Evolutionary conservation across 2,888 invertebrate genomes (phyloP).

Genomic region (Emmelina monodactyla): DNA sequence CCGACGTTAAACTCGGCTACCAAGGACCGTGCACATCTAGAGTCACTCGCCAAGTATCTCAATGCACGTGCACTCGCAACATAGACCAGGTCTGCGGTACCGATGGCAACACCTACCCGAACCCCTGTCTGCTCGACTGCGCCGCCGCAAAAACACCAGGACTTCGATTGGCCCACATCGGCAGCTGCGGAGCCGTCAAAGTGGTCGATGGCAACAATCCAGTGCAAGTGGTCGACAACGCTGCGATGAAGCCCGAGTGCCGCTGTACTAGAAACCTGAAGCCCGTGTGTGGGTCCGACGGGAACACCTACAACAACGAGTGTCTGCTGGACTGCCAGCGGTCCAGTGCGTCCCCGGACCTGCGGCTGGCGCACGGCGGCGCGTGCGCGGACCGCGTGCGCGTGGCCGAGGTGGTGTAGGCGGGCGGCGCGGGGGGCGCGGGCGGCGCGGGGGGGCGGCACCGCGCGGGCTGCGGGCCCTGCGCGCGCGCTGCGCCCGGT

Average conservation of each 20-base stretch:
- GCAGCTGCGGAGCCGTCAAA: slow-evolving; percentile 12
- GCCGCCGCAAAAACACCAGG: slow-evolving; percentile 15
- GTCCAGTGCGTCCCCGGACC: background rate
- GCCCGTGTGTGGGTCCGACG: background rate
- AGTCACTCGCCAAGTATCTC: background rate
- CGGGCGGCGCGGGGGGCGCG: too few species aligned
- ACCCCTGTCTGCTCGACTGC: slow-evolving; percentile 24
- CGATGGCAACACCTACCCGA: slow-evolving; percentile 23
- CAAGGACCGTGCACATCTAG: slow-evolving; percentile 1
- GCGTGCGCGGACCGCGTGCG: background rate
- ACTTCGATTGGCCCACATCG: slow-evolving; percentile 14
- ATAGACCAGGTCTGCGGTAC: slow-evolving; percentile 19
- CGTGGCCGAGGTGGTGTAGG: too few species aligned
- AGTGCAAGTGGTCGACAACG: too few species aligned
- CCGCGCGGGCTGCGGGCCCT: too few species aligned
- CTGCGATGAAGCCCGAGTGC: background rate
- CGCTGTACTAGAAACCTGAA: background rate
- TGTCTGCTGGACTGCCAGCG: background rate
- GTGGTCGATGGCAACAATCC: background rate
- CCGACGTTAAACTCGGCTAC: slow-evolving; percentile 13
- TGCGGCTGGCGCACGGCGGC: background rate
- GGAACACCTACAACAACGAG: slow-evolving; percentile 1
- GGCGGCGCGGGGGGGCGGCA: too few species aligned
- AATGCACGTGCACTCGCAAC: slow-evolving; percentile 18
- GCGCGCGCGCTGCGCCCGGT: background rate